These are phyloP conservation scores for Coelopa frigida DNA, from an alignment of 1,140 invertebrate genomes.

Conservation along the genomic window DNA sequence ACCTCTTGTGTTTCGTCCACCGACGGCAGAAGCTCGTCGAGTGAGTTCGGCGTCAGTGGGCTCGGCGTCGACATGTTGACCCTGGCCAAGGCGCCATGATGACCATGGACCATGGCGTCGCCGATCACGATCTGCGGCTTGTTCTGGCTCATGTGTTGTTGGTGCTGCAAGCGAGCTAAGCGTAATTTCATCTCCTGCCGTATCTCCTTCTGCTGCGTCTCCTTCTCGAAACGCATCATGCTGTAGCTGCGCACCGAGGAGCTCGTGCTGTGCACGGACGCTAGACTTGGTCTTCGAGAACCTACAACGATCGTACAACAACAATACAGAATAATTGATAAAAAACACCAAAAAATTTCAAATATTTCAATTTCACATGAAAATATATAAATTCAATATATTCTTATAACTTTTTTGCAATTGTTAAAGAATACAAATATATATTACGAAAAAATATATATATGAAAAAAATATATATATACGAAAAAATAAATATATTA, in stretches of 20 bases:
- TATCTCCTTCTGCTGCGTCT: constrained; percentile 68
- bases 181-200: constrained; percentile 64
- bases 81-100: constrained; percentile 15
- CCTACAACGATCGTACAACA: constrained; percentile 46
- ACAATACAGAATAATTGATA: constrained; percentile 3
- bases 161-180: constrained; percentile 53
- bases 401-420: too few relatives aligned
- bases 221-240: constrained; percentile 64
- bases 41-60: constrained; percentile 66
- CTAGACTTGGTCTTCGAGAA: constrained; percentile 73
- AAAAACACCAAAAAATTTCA: not conserved
- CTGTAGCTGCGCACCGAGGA: constrained; percentile 73
- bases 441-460: too few relatives aligned
- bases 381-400: too few relatives aligned
- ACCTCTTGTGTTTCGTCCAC: constrained; percentile 68
- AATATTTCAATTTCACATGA: not conserved
- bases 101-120: constrained; percentile 28
- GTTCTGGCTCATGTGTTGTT: constrained; percentile 38
- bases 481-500: too few relatives aligned
- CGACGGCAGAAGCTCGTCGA: constrained; percentile 66
- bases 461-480: too few relatives aligned
- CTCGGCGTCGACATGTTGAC: constrained; percentile 57
- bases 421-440: too few relatives aligned
- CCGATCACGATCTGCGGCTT: constrained; percentile 43
- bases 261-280: constrained; percentile 69